These are phyloP conservation scores for Morus bassanus DNA, from an alignment of 2,797 vertebrate species.

Conservation along the genomic window DNA sequence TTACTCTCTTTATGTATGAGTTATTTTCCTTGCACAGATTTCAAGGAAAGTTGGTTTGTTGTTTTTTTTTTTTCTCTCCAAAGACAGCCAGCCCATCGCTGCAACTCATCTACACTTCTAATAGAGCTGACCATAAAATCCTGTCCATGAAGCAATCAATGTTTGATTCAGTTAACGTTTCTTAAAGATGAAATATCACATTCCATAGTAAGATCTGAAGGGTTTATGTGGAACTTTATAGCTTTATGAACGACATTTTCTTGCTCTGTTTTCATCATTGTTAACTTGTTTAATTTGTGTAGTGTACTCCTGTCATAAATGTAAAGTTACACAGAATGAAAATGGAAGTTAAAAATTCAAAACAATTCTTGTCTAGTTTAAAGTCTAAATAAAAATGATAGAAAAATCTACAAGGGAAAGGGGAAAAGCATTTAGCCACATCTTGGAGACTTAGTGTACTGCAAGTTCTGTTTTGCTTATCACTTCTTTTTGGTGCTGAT, in stretches of 20 bases:
- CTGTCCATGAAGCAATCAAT: not conserved
- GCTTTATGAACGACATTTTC: not conserved
- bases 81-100: not conserved
- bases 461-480: not conserved
- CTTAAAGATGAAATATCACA: not conserved
- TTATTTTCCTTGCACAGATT: not conserved
- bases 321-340: not conserved
- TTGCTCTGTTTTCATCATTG: not conserved
- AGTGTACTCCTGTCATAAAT: not conserved
- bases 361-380: not conserved
- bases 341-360: not conserved
- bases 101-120: not conserved
- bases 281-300: not conserved
- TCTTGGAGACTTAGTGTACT: not conserved
- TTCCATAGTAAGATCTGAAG: not conserved
- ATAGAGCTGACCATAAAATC: slow-evolving; percentile 18
- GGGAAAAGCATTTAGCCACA: not conserved
- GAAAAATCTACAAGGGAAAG: not conserved
- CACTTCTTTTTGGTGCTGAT: not conserved
- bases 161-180: not conserved
- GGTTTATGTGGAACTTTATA: not conserved
- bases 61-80: not conserved
- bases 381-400: not conserved
- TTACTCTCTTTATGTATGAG: not conserved
- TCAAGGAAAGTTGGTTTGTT: not conserved